These are phyloP conservation scores for Vulpes ferrilata DNA, from an alignment of 2,113 vertebrate species.

Conservation along the genomic window DNA sequence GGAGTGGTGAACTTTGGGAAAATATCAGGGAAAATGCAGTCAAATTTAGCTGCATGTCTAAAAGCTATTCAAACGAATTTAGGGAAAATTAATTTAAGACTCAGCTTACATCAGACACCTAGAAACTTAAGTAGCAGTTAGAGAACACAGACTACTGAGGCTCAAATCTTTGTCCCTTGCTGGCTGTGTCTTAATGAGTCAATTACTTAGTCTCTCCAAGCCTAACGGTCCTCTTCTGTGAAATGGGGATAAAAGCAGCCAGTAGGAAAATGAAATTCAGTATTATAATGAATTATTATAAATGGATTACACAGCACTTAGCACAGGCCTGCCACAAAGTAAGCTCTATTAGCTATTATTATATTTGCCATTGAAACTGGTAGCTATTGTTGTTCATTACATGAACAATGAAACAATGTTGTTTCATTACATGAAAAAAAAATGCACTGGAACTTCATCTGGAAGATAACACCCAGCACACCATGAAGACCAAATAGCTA, in stretches of 20 bases:
- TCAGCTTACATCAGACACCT: neutral
- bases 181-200: neutral
- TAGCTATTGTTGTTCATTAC: neutral
- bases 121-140: neutral
- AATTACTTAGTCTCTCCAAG: neutral
- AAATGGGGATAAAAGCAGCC: neutral
- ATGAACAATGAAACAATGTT: neutral
- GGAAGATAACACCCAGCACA: neutral
- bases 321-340: neutral
- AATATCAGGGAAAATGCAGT: neutral
- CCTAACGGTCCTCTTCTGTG: neutral
- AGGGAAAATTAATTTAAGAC: slow-evolving; percentile 14
- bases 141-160: neutral
- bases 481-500: neutral
- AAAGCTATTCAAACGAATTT: slow-evolving; percentile 30
- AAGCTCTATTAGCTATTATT: neutral
- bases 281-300: slow-evolving; percentile 22
- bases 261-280: neutral
- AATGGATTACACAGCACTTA: neutral
- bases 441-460: neutral
- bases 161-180: neutral
- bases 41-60: neutral
- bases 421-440: neutral
- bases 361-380: slow-evolving; percentile 32
- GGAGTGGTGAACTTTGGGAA: neutral